These are phyloP conservation scores for Gymnarchus niloticus DNA, from an alignment of 2,113 vertebrate genomes.

Conservation along the genomic window DNA sequence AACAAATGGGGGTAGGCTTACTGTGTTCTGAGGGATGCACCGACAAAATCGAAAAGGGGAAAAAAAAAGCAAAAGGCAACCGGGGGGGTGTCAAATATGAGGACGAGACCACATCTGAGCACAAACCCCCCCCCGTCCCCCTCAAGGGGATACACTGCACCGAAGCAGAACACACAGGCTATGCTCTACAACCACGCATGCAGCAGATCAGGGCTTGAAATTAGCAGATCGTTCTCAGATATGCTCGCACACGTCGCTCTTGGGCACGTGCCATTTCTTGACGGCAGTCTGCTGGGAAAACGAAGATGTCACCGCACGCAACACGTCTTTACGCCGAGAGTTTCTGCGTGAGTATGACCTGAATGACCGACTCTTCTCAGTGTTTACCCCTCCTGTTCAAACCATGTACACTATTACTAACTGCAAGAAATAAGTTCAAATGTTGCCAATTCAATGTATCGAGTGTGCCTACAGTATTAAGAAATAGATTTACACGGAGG, in stretches of 20 bases:
- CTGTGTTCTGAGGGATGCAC: constrained; percentile 43
- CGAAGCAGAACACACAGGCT: constrained; percentile 53
- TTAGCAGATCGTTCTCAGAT: constrained; percentile 68
- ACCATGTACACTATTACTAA: neutral
- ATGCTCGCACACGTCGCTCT: constrained; percentile 24
- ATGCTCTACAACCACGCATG: constrained; percentile 81
- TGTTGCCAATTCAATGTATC: neutral
- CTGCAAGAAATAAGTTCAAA: too few relatives aligned
- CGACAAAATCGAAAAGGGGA: neutral
- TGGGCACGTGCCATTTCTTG: too few relatives aligned
- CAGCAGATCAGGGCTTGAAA: constrained; percentile 95
- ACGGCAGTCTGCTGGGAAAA: too few relatives aligned
- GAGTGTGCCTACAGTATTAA: neutral
- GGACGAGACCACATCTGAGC: neutral
- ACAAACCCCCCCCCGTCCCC: neutral
- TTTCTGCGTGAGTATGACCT: neutral
- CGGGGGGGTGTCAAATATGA: neutral
- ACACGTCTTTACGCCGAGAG: too few relatives aligned
- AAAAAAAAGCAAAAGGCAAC: neutral
- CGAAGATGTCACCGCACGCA: too few relatives aligned
- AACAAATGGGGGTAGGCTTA: constrained; percentile 46
- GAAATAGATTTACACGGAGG: neutral
- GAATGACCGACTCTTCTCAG: neutral
- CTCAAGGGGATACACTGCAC: neutral
- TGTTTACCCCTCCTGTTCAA: neutral